Base-by-base conservation (phyloP, 2,113 vertebrate genomes). In the Erythrocercus mccallii region DNA sequence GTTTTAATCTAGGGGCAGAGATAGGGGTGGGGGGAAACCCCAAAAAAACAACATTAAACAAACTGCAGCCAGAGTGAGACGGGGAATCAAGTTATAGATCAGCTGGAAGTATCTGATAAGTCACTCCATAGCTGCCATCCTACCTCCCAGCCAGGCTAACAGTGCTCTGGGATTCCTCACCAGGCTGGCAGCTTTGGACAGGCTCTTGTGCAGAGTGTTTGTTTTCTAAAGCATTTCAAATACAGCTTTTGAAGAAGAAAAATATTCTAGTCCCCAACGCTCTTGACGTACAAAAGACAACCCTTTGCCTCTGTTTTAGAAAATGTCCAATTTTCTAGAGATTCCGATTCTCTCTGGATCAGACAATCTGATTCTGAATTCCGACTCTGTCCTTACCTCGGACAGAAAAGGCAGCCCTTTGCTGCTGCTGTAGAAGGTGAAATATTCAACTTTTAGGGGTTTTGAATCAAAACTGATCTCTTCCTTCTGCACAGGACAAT, bases 401-500 rank as follows among this genome's bases (percentile, higher is more conserved):
- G 38, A 58, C 31, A 13, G 42, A 33, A 62, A 81, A 92, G n/a
- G 50, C 72, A 77, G 70, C 45, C 38, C 25, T 69, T 71, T 44
- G 38, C 91, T 79, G 74, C 47, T 44, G 22, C 35, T 65, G 92
- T 73, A 44, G 57, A 77, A 69, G 65, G 38, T n/a, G 82, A 81
- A 92, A 51, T 37, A 8, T 10, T 88, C 14, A 35, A 1, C 58
- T 93, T 86, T 61, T 9, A 42, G 48, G n/a, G 74, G 21, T 56
- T 87, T 20, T 65, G 54, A 85, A 66, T 76, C 51, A 25, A 89
- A 72, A 15, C 54, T 68, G 77, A 50, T 17, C 57, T 76, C 19
- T 81, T 92, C 62, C 40, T 78, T 96, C 65, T 92, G 77, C 84
- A 33, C 97, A 99, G 99, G 99, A 99, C 92, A 99, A 99, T 90